Conservation (phyloP, 2,113 vertebrate genomes). For the Vanacampus margaritifer region DNA sequence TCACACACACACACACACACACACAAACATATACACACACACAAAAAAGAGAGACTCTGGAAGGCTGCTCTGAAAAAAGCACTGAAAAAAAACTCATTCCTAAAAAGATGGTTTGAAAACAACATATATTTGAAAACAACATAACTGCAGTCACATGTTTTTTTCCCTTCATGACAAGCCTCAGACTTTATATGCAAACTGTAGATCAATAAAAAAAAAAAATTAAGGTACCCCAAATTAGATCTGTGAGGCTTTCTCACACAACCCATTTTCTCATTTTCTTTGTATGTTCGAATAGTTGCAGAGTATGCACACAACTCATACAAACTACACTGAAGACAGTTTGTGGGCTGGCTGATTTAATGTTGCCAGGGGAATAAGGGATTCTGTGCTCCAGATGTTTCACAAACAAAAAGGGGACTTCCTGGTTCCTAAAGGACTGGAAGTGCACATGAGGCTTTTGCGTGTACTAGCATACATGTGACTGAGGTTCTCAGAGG, state of each 20-base stretch:
- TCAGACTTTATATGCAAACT: neutral
- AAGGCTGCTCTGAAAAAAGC: too few species aligned
- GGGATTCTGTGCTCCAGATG: slow-evolving; percentile 66
- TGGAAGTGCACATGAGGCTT: slow-evolving; percentile 19
- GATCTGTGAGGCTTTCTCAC: neutral
- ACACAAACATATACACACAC: too few species aligned
- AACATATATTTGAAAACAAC: slow-evolving; percentile 6
- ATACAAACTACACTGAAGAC: slow-evolving; percentile 11
- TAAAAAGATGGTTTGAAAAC: neutral
- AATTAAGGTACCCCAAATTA: neutral
- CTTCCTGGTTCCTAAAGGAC: slow-evolving; percentile 57
- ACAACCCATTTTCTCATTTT: neutral
- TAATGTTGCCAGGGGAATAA: slow-evolving; percentile 60
- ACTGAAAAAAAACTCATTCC: slow-evolving; percentile 10
- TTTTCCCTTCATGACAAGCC: neutral
- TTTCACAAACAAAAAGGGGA: slow-evolving; percentile 58
- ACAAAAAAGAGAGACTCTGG: too few species aligned
- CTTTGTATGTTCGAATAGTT: neutral
- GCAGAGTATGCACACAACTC: neutral
- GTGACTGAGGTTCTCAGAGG: slow-evolving; percentile 17
- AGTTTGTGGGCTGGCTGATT: slow-evolving; percentile 52
- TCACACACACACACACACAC: too few species aligned
- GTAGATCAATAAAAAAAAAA: too few species aligned
- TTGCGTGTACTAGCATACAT: slow-evolving; percentile 2
- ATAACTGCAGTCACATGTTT: neutral